Evolutionary conservation across 2,797 vertebrate species (phyloP), one percentile per base, ranked within the genome.

Genomic region (Dromococcyx pavoninus): DNA sequence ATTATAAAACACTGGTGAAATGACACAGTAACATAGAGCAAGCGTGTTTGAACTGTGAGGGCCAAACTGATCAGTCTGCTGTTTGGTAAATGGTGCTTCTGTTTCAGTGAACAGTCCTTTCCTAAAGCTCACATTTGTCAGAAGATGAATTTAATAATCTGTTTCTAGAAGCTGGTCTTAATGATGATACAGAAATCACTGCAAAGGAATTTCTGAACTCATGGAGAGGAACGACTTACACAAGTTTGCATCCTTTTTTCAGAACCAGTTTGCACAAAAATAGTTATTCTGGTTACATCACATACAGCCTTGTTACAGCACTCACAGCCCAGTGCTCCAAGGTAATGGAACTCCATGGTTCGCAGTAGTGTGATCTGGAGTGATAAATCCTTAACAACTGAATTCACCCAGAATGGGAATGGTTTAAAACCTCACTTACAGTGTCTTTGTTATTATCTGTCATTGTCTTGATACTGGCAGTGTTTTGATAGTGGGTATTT

Each of bases 151-250:
- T 6, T 33, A 57, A n/a, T 69, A 33, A 4, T 86, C 58, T 66
- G 28, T 50, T 89, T 73, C 66, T 71, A 56, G 86, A 85, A 77
- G 73, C 43, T 84, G 53, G 7, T 56, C n/a, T 54, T 66, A 24
- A 0, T 41, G n/a, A 69, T 58, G 16, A 48, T 70, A 74, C 3
- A 25, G 50, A 2, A 69, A 43, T 2, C 1, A 2, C 74, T 35
- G 33, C 24, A 12, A 9, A 10, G 51, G 39, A 53, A 33, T 53
- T 22, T 77, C 11, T n/a, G 44, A 37, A 33, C 57, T 80, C 14
- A 5, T 44, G n/a, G n/a, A 0, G 13, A 89, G 57, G 78, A 84
- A 41, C 1, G 4, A 28, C 32, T 33, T 32, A 8, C 0, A 5
- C 4, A 17, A n/a, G 6, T 7, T 5, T 1, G 1, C 10, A 10